These are phyloP conservation scores for Stictocephala bisonia DNA, from an alignment of 2,888 invertebrate species.

Conservation along the genomic window DNA sequence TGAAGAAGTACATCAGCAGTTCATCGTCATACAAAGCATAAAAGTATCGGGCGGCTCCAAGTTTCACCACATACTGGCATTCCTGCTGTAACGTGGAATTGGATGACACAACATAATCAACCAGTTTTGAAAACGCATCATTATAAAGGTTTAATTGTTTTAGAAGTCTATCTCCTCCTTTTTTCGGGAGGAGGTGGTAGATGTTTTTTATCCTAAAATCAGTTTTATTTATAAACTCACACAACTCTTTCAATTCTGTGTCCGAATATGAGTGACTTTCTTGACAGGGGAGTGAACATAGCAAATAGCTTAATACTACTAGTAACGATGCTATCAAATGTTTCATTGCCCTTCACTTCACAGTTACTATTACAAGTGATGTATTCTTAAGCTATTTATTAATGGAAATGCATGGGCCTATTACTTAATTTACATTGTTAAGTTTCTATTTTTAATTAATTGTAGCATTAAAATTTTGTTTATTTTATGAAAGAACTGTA, in stretches of 20 bases:
- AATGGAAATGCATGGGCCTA: too few species aligned
- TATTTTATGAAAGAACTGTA: too few species aligned
- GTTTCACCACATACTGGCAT: neutral
- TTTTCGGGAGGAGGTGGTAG: slow-evolving; percentile 16
- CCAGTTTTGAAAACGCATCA: neutral
- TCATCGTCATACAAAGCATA: slow-evolving; percentile 25
- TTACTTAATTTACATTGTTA: too few species aligned
- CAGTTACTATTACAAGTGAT: too few species aligned
- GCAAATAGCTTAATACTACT: too few species aligned
- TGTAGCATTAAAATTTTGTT: too few species aligned
- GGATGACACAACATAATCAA: neutral
- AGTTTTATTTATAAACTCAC: slow-evolving; percentile 9
- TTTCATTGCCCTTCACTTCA: too few species aligned
- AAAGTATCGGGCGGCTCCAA: slow-evolving; percentile 20
- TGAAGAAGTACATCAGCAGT: slow-evolving; percentile 27
- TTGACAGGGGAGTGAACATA: too few species aligned
- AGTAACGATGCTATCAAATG: too few species aligned
- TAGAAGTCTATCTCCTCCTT: neutral
- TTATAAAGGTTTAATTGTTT: neutral
- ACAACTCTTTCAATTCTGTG: neutral
- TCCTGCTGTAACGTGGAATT: neutral
- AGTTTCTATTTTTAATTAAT: too few species aligned
- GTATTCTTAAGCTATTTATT: too few species aligned
- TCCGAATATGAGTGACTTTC: neutral
- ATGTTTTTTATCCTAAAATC: slow-evolving; percentile 26